phyloP scores from a whole-genome alignment of 1,140 invertebrate genomes.

The Heliconius eleuchia region DNA sequence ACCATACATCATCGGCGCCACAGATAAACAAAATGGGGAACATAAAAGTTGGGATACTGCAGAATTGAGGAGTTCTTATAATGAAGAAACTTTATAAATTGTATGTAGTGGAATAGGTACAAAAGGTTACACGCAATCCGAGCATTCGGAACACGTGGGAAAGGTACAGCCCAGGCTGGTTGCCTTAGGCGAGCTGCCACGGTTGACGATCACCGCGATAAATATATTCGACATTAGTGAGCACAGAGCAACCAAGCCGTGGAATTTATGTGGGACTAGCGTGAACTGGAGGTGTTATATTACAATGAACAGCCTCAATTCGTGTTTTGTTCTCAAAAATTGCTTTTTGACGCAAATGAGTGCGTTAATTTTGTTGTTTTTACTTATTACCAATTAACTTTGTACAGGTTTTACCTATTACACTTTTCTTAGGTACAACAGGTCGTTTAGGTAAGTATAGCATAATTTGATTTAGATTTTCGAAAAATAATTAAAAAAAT shows the following conservation, averaged over 20 bases:
- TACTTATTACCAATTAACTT: neutral
- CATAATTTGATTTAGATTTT: no score
- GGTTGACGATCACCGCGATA: slow-evolving; percentile 78
- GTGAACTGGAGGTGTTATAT: slow-evolving; percentile 36
- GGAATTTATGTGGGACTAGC: slow-evolving; percentile 54
- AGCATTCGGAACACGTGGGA: slow-evolving; percentile 79
- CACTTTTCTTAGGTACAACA: no score
- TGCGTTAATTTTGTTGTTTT: neutral
- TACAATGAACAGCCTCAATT: slow-evolving; percentile 19
- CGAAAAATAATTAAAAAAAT: no score
- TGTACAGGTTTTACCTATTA: no score
- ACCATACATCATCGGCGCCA: slow-evolving; percentile 40
- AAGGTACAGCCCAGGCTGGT: slow-evolving; percentile 64
- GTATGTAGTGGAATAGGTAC: slow-evolving; percentile 50
- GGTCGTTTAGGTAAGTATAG: no score
- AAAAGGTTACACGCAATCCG: slow-evolving; percentile 75
- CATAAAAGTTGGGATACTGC: slow-evolving; percentile 46
- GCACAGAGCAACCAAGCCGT: slow-evolving; percentile 57
- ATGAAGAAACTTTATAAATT: slow-evolving; percentile 29
- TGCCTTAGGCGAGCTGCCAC: slow-evolving; percentile 66
- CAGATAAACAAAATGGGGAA: slow-evolving; percentile 43
- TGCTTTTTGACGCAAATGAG: neutral
- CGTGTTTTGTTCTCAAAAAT: slow-evolving; percentile 5
- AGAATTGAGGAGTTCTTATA: slow-evolving; percentile 27
- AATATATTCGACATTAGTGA: slow-evolving; percentile 75